Base-by-base conservation (phyloP, 2,888 invertebrate genomes). In the Invenusta paracnida region DNA sequence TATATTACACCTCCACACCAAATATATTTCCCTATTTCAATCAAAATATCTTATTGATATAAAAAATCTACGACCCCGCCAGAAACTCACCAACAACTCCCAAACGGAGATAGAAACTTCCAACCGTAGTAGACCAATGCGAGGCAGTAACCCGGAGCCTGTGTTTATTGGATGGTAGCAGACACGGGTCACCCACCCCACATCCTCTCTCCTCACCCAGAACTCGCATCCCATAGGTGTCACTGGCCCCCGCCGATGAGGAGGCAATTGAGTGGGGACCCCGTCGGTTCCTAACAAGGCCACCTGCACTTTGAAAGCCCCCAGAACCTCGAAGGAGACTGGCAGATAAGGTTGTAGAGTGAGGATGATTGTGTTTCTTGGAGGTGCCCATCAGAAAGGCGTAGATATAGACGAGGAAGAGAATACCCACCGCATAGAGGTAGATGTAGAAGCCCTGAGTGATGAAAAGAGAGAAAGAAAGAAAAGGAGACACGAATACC, bases 371-470 rank as follows among this genome's bases (percentile, higher is more conserved):
- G 73, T 25, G 73, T 11, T 17, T 5, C 17, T 11, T 5, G 48
- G 48, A 48, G 73, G 13, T 88, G 27, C 88, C 88, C 27, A 90
- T 87, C 67, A 90, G 86, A 87, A 89, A 90, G n/a, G 88, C 86
- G 87, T 90, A 90, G n/a, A 89, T 89, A 87, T 90, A 90, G 30
- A 89, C 86, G 5, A 90, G 88, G 88, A 90, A 90, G 17, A 89
- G 66, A 11, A 90, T 89, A 85, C 90, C 89, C 85, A 89, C 85
- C 0, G 87, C 88, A 87, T 89, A 90, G 29, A 90, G 88, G 87
- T 90, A 90, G n/a, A 90, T 89, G 88, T 90, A 90, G 88, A 89
- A 90, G 1, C 89, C 89, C 90, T 90, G 89, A 84, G 27, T 17
- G 17, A 11, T 48, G 48, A 48, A 48, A 48, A 11, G 11, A 48